Evolutionary conservation across 2,797 vertebrate genomes (phyloP), one percentile per base, ranked within the genome.

Genomic region (Helostoma temminkii): DNA sequence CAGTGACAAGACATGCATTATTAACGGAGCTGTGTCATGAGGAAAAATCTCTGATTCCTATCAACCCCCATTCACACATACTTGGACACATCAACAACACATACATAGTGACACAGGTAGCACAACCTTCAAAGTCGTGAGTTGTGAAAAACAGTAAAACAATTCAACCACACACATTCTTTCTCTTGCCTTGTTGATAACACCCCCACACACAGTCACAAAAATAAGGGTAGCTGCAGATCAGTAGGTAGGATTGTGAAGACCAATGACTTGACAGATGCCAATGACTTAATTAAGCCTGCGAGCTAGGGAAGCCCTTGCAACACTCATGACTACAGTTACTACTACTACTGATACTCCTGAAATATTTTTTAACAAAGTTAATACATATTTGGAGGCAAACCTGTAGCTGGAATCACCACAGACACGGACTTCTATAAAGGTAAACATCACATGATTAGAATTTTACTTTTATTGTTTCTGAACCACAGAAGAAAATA

Each of bases 1-100:
- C 62, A 41, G 89, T 84, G 89, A 89, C 89, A 83, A 82, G 74
- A 78, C 87, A 88, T 91, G 80, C 87, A 92, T 92, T 91, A 92
- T 91, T 89, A 89, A 91, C 65, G 58, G 67, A 76, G 67, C 70
- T 71, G 72, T 48, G 41, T 61, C 86, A 82, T 86, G 79, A 83
- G 81, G 81, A 88, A 88, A 71, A 56, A 74, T 80, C 73, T 83
- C 83, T 71, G 73, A 81, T 84, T 83, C 75, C 76, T 55, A 71
- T 80, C 76, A 66, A 62, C 60, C 45, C 56, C 45, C 61, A 41
- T 47, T 43, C 45, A 60, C 59, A 32, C 62, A 55, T 6, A 64
- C 47, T 65, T 26, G 34, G 41, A 64, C 52, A 52, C 46, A 46
- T 67, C 55, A 66, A 54, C 71, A 74, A 53, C 65, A 67, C 26